phyloP scores from a whole-genome alignment of 2,888 invertebrate species.

The Muscina levida region DNA sequence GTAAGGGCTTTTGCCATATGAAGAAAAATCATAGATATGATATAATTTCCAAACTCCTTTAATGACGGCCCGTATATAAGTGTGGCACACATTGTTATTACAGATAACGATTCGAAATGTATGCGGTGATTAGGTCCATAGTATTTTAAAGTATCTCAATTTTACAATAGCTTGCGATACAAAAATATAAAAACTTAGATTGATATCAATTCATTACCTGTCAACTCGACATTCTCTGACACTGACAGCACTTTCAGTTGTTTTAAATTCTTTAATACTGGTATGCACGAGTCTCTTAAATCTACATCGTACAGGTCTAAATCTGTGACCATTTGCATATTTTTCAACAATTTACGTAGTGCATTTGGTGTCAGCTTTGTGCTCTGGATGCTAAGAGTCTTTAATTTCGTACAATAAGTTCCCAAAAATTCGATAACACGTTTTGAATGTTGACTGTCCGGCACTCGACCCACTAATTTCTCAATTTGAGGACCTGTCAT shows the following conservation, averaged over 20 bases:
- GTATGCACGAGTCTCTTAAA: not conserved
- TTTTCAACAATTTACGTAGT: constrained; percentile 17
- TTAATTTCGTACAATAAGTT: constrained; percentile 21
- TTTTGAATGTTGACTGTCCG: no score
- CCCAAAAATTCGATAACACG: constrained; percentile 17
- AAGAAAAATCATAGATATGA: no score
- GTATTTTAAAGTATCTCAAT: no score
- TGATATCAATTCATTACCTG: constrained; percentile 14
- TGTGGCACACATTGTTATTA: no score
- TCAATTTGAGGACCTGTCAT: constrained; percentile 45
- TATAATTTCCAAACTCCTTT: no score
- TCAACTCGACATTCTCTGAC: not conserved
- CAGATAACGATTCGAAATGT: no score
- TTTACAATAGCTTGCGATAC: no score
- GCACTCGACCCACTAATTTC: not conserved
- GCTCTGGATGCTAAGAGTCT: constrained; percentile 7
- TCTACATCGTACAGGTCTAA: not conserved
- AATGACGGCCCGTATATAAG: no score
- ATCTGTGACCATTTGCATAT: constrained; percentile 26
- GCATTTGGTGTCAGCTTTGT: not conserved
- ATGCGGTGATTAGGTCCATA: no score
- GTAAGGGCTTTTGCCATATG: no score
- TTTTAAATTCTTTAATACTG: constrained; percentile 19
- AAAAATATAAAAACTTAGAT: no score
- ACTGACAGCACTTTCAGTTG: constrained; percentile 39